Evolutionary conservation across 2,113 vertebrate genomes (phyloP).

Genomic region (Cyanocitta stelleri): DNA sequence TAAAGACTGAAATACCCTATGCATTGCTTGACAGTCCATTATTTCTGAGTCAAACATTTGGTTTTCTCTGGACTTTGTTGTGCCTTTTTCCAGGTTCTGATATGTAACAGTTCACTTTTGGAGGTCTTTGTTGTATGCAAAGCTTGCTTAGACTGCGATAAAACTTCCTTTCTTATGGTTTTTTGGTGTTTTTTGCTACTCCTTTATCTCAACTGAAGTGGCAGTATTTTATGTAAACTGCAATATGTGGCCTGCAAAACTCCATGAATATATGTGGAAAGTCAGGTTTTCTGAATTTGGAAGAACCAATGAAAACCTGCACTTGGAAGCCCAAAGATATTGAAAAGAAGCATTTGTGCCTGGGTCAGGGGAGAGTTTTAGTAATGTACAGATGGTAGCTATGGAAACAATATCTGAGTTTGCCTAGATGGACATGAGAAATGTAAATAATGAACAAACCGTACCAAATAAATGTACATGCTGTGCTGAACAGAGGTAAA

Average conservation of each 20-base stretch:
- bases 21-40: background rate
- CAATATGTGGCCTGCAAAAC: background rate
- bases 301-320: background rate
- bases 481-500: background rate
- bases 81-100: background rate
- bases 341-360: background rate
- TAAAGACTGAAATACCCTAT: background rate
- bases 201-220: background rate
- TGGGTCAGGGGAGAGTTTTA: background rate
- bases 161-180: background rate
- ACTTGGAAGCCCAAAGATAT: background rate
- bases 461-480: background rate
- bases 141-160: background rate
- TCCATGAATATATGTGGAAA: background rate
- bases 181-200: background rate
- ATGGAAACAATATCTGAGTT: constrained; percentile 31
- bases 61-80: background rate
- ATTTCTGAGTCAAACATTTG: background rate
- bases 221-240: background rate
- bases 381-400: background rate
- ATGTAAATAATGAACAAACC: background rate
- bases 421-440: background rate
- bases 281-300: background rate
- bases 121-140: background rate
- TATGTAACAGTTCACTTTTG: background rate